phyloP scores from a whole-genome alignment of 2,113 vertebrate genomes.

The Burhinus bistriatus region DNA sequence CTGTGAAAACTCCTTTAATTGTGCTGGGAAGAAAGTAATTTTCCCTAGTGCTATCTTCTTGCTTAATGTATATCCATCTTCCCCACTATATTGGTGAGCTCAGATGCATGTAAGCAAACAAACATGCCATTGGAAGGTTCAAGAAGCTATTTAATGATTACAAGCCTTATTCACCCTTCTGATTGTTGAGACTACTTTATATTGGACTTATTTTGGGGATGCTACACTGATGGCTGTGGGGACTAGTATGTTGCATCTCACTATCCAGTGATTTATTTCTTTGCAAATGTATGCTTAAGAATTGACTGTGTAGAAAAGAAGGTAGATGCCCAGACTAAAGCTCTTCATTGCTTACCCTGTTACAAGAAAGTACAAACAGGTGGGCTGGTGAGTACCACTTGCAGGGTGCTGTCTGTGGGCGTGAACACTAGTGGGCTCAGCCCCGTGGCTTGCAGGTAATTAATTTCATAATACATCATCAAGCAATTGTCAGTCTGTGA shows the following conservation, averaged over 20 bases:
- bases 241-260: neutral
- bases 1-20: neutral
- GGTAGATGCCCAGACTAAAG: neutral
- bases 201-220: neutral
- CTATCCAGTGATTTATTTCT: neutral
- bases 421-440: neutral
- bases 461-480: rapidly evolving
- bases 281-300: neutral
- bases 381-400: neutral
- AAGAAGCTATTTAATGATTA: neutral
- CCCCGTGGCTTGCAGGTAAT: neutral
- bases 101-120: neutral
- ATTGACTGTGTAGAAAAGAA: neutral
- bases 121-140: neutral
- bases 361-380: neutral
- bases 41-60: neutral
- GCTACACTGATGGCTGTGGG: neutral
- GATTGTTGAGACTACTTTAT: neutral
- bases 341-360: neutral
- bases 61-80: neutral
- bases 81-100: neutral
- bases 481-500: neutral
- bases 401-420: neutral
- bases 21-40: neutral
- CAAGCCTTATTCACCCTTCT: neutral